Evolutionary conservation across 2,888 invertebrate species (phyloP).

Genomic region (Trachelus tabidus): DNA sequence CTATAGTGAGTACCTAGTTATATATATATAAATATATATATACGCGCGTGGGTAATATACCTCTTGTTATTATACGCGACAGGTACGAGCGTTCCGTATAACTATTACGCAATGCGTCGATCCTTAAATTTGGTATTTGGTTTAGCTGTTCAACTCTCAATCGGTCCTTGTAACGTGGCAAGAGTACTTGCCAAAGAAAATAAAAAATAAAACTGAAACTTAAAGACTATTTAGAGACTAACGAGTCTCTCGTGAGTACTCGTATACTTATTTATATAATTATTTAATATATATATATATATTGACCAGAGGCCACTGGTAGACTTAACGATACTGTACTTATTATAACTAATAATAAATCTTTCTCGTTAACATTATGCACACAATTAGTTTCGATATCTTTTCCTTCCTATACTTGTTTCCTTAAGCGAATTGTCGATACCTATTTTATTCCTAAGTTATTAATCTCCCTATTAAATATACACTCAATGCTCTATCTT

Average conservation of each 20-base stretch:
- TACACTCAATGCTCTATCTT: slow-evolving; percentile 22
- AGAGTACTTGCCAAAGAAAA: slow-evolving; percentile 15
- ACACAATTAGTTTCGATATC: slow-evolving; percentile 15
- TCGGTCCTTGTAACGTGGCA: slow-evolving; percentile 13
- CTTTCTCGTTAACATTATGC: slow-evolving; percentile 20
- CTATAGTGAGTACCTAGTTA: neutral
- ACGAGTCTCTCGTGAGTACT: neutral
- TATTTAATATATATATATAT: neutral
- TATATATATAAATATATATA: neutral
- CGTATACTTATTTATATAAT: neutral
- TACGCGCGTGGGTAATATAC: slow-evolving; percentile 2
- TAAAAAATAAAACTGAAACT: slow-evolving; percentile 20
- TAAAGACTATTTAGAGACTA: slow-evolving; percentile 6
- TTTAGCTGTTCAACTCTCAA: slow-evolving; percentile 20
- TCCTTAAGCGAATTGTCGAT: slow-evolving; percentile 19
- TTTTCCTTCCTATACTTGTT: neutral
- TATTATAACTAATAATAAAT: slow-evolving; percentile 1
- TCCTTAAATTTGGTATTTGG: slow-evolving; percentile 23
- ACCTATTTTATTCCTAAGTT: slow-evolving; percentile 16
- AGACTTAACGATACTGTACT: slow-evolving; percentile 15
- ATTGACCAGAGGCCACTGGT: neutral
- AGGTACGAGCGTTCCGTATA: slow-evolving; percentile 6
- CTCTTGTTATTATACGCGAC: slow-evolving; percentile 6
- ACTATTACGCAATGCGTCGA: slow-evolving; percentile 10
- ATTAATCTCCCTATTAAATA: slow-evolving; percentile 16